Evolutionary conservation across 2,797 vertebrate genomes (phyloP).

Genomic region (Dallia pectoralis): DNA sequence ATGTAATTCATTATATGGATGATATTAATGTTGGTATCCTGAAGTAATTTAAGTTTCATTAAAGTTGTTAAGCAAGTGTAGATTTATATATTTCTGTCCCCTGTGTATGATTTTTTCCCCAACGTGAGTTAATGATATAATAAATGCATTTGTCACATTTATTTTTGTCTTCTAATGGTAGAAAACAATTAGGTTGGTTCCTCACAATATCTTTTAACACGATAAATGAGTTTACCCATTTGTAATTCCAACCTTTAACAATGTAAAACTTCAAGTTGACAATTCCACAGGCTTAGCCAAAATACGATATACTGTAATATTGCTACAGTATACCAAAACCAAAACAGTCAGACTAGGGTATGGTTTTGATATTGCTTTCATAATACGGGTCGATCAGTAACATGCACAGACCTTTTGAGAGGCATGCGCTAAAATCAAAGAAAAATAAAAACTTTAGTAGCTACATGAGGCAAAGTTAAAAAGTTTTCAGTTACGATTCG

Average conservation of each 20-base stretch:
- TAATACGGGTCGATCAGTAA: no score
- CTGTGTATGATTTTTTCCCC: constrained; percentile 1
- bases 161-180: constrained; percentile 6
- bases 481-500: no score
- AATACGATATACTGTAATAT: no score
- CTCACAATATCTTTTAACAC: not conserved
- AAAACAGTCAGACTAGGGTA: no score
- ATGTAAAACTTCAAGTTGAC: not conserved
- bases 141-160: constrained; percentile 23
- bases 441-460: no score
- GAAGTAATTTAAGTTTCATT: constrained; percentile 11
- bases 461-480: no score
- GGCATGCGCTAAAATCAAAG: no score
- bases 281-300: no score
- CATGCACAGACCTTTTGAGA: no score
- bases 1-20: constrained; percentile 16
- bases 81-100: not conserved
- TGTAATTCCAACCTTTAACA: not conserved
- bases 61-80: constrained; percentile 18
- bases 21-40: constrained; percentile 11
- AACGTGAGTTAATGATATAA: constrained; percentile 17
- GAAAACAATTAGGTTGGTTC: constrained; percentile 6
- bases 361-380: no score
- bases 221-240: not conserved
- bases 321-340: no score